Base-by-base conservation (phyloP, 2,113 vertebrate species). In the Ochotona princeps region DNA sequence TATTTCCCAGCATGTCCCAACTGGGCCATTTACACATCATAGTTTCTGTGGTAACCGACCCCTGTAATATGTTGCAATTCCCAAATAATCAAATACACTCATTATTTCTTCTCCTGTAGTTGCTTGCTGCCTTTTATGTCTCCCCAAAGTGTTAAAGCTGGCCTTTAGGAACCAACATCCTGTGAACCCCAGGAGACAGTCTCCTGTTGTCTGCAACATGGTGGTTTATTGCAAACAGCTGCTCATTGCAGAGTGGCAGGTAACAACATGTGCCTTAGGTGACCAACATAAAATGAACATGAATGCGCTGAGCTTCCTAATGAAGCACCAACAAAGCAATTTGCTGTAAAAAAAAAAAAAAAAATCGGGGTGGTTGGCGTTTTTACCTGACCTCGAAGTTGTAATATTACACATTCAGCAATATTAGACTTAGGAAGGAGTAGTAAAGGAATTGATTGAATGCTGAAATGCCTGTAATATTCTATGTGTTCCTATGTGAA, bases 101-200 rank as follows among this genome's bases (percentile, higher is more conserved):
- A 63, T 96, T 94, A 90, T 90, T 96, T 96, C 91, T 67, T 73
- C 0, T 93, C 57, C 90, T 67, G 89, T 70, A 74, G 65, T 94
- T 78, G 89, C 63, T 93, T 90, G 70, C 79, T 86, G 65, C 13
- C 75, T 93, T 96, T 94, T 94, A n/a, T 95, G 65, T 95, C 97
- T 97, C 96, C 80, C 79, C 82, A 82, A 92, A 91, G 54, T 96
- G 94, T 97, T 97, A 96, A 95, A 97, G 96, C 89, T 97, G 90
- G 89, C 97, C 94, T 95, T 98, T 97, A 96, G 89, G 93, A 97
- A 96, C 60, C 91, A 97, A 96, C 94, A 90, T 97, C 94, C 95
- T 96, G 93, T 94, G 96, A 97, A 96, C 91, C 94, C 93, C 90
- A 80, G 61, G 85, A 96, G 97, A 83, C 21, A 95, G 78, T 94